Evolutionary conservation across 2,797 vertebrate species (phyloP).

Genomic region (Crax fasciolata): DNA sequence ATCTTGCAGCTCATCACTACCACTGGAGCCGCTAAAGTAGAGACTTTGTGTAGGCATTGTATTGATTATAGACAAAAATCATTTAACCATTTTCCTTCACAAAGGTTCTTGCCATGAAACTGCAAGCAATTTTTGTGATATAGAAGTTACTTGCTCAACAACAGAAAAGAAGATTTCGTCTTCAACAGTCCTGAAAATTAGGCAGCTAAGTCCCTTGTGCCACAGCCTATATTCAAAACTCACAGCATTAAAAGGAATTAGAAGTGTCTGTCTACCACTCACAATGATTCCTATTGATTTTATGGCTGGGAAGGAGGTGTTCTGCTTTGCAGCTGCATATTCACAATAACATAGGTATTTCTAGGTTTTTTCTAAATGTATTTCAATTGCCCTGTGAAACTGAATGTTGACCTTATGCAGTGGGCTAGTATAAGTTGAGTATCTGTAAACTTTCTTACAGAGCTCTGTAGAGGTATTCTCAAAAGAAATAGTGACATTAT

Average conservation of each 20-base stretch:
- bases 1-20: slow-evolving; percentile 25
- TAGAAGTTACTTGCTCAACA: not conserved
- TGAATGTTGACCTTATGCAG: not conserved
- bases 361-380: not conserved
- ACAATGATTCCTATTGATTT: not conserved
- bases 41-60: not conserved
- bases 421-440: not conserved
- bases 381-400: slow-evolving; percentile 12
- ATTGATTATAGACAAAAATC: slow-evolving; percentile 42
- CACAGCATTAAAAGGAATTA: not conserved
- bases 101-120: not conserved
- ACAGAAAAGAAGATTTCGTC: slow-evolving; percentile 12
- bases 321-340: not conserved
- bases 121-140: not conserved
- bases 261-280: not conserved
- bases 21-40: slow-evolving; percentile 6
- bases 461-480: not conserved
- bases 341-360: not conserved
- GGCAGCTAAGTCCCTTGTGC: not conserved
- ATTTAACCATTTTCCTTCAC: slow-evolving; percentile 11
- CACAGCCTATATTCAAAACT: not conserved
- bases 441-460: not conserved
- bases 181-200: slow-evolving; percentile 38
- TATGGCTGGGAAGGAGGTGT: not conserved
- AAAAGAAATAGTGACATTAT: not conserved